Evolutionary conservation across 2,797 vertebrate genomes (phyloP).

Genomic region (Sebastes nivosus): DNA sequence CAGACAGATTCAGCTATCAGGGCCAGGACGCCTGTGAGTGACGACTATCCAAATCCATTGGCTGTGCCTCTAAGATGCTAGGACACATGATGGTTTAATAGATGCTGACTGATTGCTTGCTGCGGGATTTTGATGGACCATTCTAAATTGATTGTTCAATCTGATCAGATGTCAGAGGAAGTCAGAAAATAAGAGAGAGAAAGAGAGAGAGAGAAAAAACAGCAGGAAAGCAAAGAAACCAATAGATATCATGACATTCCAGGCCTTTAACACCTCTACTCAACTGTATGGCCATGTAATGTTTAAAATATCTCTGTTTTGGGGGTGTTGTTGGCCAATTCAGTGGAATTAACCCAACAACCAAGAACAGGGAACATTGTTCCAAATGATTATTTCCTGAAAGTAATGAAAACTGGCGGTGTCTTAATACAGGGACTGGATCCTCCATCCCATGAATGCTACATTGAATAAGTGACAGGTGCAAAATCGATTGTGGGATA

Average conservation of each 20-base stretch:
- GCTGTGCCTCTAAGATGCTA: conserved; percentile 28
- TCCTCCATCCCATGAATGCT: not conserved
- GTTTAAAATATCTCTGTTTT: not conserved
- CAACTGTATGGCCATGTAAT: conserved; percentile 5
- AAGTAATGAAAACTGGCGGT: not conserved
- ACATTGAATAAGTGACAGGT: not conserved
- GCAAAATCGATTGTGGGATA: not conserved
- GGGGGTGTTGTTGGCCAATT: not conserved
- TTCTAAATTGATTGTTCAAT: conserved; percentile 50
- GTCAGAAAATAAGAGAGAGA: not conserved
- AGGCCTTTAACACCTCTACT: not conserved
- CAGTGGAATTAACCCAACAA: not conserved
- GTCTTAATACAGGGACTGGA: not conserved
- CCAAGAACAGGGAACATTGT: not conserved
- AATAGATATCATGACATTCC: not conserved
- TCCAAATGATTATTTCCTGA: not conserved
- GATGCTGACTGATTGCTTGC: conserved; percentile 35
- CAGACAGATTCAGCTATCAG: conserved; percentile 42
- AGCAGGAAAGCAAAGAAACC: not conserved
- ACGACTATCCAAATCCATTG: conserved; percentile 60
- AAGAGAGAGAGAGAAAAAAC: conserved; percentile 1
- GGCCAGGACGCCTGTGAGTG: conserved; percentile 27
- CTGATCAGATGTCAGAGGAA: conserved; percentile 26
- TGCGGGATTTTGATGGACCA: conserved; percentile 31
- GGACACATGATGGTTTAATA: conserved; percentile 39